Conservation (phyloP, 2,113 vertebrate species). For the Peromyscus leucopus region DNA sequence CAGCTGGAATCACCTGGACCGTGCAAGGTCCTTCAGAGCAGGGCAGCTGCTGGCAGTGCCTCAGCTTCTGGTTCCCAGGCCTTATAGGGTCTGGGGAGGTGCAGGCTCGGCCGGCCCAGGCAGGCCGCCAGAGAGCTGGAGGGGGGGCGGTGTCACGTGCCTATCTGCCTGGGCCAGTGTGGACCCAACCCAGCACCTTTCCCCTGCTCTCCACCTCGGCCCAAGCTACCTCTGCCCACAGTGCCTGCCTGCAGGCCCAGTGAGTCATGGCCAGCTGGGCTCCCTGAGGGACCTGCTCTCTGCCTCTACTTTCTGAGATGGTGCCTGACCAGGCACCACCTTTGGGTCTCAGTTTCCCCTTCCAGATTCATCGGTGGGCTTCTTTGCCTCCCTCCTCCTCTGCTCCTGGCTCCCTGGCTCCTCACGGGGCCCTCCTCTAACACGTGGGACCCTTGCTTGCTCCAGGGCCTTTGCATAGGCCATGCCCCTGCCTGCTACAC, state of each 20-base stretch:
- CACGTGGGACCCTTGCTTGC: background rate
- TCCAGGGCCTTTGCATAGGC: background rate
- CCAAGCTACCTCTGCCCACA: background rate
- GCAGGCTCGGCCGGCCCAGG: background rate
- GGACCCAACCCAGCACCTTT: constrained; percentile 76
- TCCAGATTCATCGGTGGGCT: background rate
- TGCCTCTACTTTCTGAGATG: background rate
- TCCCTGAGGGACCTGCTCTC: background rate
- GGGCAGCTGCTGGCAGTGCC: constrained; percentile 3
- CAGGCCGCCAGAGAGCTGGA: constrained; percentile 17
- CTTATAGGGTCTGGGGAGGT: constrained; percentile 79
- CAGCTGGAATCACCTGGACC: background rate
- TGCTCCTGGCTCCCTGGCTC: background rate
- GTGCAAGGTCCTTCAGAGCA: background rate
- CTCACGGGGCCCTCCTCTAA: fast-evolving
- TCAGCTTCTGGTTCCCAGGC: constrained; percentile 29
- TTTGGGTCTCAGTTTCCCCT: background rate
- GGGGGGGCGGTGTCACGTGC: constrained; percentile 47
- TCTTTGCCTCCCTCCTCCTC: no score
- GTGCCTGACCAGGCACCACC: fast-evolving
- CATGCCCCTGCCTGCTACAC: background rate
- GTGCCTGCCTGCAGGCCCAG: background rate
- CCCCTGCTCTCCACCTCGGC: background rate
- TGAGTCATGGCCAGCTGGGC: background rate
- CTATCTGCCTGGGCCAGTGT: background rate